phyloP scores from a whole-genome alignment of 2,888 invertebrate genomes.

The Cheilosia impressa region DNA sequence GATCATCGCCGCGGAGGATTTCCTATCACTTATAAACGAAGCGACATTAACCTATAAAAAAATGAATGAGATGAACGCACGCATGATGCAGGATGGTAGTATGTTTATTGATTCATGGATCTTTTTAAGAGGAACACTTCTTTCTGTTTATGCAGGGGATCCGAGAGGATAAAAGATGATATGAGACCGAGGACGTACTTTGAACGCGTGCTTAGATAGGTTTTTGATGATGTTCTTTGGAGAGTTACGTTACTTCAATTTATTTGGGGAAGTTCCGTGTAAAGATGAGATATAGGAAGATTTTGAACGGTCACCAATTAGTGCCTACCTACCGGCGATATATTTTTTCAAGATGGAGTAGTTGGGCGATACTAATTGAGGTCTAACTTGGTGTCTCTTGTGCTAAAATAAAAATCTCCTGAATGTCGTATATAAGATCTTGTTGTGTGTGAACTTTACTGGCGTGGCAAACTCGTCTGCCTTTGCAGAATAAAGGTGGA shows the following conservation, averaged over 20 bases:
- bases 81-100: slow-evolving; percentile 32
- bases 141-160: not conserved
- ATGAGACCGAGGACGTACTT: slow-evolving; percentile 1
- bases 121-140: slow-evolving; percentile 14
- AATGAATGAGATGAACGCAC: not conserved
- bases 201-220: slow-evolving; percentile 20
- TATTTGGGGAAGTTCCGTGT: no score
- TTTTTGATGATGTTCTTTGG: not conserved
- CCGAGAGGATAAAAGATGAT: not conserved
- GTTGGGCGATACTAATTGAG: no score
- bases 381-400: no score
- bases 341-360: no score
- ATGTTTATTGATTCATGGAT: slow-evolving; percentile 34
- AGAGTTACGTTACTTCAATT: not conserved
- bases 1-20: slow-evolving; percentile 28
- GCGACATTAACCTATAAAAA: slow-evolving; percentile 41
- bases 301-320: no score
- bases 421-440: no score
- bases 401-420: no score
- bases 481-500: no score
- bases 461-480: no score
- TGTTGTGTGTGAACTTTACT: no score
- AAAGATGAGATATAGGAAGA: no score
- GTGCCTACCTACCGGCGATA: no score
- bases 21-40: slow-evolving; percentile 41